phyloP scores from a whole-genome alignment of 2,888 invertebrate genomes.

The Rosalia funebris region DNA sequence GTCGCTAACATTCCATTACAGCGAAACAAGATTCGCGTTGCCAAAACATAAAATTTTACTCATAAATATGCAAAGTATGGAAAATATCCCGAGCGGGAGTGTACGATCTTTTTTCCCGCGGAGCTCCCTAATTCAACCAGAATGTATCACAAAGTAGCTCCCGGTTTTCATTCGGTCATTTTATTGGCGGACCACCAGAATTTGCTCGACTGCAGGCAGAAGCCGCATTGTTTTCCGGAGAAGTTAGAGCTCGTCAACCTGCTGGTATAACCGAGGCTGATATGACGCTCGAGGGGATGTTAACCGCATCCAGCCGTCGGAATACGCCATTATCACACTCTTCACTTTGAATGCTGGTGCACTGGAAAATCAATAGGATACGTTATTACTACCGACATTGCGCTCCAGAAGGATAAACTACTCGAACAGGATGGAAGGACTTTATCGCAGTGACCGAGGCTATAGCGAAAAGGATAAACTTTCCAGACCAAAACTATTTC shows the following conservation, averaged over 20 bases:
- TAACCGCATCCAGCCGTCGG: constrained; percentile 40
- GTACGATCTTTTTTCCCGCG: not conserved
- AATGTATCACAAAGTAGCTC: not conserved
- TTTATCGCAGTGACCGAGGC: too few relatives aligned
- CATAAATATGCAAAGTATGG: not conserved
- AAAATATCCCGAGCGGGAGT: not conserved
- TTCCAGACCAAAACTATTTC: too few relatives aligned
- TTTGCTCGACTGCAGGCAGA: constrained; percentile 1
- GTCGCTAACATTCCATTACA: not conserved
- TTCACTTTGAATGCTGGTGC: constrained; percentile 28
- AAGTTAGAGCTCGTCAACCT: constrained; percentile 31
- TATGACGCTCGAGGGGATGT: constrained; percentile 39
- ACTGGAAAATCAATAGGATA: constrained; percentile 24
- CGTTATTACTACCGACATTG: not conserved
- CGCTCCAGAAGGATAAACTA: too few relatives aligned
- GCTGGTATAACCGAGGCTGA: constrained; percentile 38
- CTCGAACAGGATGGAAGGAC: too few relatives aligned
- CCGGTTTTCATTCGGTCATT: not conserved
- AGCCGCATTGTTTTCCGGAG: constrained; percentile 19
- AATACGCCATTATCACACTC: constrained; percentile 42
- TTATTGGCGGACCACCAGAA: constrained; percentile 9
- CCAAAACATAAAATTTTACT: not conserved
- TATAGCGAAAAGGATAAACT: too few relatives aligned
- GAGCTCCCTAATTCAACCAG: not conserved
- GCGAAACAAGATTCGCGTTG: not conserved